Conservation (phyloP, 2,113 vertebrate species). For the Lagopus muta region DNA sequence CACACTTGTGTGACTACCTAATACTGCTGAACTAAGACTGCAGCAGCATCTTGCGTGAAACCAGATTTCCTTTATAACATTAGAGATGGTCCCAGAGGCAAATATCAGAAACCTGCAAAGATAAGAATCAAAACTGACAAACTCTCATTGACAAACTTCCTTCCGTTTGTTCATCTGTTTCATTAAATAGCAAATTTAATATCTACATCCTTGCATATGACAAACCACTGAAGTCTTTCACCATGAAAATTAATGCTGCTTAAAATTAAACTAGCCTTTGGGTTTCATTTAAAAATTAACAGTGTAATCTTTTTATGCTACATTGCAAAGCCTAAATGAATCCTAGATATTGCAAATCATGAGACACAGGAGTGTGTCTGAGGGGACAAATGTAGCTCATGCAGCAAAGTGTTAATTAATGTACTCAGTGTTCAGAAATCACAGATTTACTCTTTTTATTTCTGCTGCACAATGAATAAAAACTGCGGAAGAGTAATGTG, state of each 20-base stretch:
- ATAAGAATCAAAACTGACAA: constrained; percentile 68
- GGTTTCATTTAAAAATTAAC: constrained; percentile 66
- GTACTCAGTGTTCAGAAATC: not conserved
- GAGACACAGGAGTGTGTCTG: not conserved
- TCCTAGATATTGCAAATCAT: constrained; percentile 28
- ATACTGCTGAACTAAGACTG: constrained; percentile 54
- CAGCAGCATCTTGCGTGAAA: not conserved
- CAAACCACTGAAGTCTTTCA: not conserved
- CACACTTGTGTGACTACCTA: constrained; percentile 12
- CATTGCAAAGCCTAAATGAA: constrained; percentile 28
- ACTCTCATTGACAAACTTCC: constrained; percentile 55
- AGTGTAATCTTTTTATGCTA: constrained; percentile 8
- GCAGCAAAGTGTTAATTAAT: not conserved
- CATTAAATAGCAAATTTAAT: constrained; percentile 72
- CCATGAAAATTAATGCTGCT: constrained; percentile 36
- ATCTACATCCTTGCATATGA: constrained; percentile 15
- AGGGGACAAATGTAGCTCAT: not conserved
- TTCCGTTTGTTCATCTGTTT: constrained; percentile 57
- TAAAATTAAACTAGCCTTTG: constrained; percentile 42
- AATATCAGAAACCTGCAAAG: constrained; percentile 63
- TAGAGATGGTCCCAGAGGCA: constrained; percentile 64
- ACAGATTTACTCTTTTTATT: not conserved
- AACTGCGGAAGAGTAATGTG: not conserved
- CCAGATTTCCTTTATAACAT: constrained; percentile 44
- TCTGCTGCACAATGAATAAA: not conserved